A percentile compares a stretch with the other conserved stretches of the same genome.
These are phyloP conservation scores for Parauchenoglanis punctatus DNA, from an alignment of 2,797 vertebrate species.

Conservation along the genomic window DNA sequence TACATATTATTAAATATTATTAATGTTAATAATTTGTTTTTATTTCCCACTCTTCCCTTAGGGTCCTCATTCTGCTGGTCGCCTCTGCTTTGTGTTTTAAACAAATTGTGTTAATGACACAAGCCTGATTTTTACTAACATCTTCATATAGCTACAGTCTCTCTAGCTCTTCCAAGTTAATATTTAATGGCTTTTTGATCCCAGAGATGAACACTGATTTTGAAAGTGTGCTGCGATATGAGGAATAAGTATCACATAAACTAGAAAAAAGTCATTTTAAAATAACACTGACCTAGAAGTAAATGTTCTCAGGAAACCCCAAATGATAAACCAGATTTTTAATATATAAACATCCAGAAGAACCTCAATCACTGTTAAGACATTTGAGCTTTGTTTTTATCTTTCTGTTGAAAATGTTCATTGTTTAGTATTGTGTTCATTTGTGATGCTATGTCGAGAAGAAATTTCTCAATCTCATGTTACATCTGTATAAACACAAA, in stretches of 20 bases:
- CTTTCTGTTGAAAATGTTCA: slow-evolving; percentile 13
- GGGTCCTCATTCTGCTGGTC: slow-evolving; percentile 14
- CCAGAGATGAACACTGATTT: neutral
- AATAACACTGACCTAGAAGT: slow-evolving; percentile 19
- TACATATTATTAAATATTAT: neutral
- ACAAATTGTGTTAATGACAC: neutral
- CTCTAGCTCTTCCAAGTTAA: neutral
- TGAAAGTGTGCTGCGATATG: neutral
- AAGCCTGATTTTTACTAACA: slow-evolving; percentile 1
- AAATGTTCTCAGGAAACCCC: slow-evolving; percentile 43
- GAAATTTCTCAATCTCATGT: slow-evolving; percentile 54
- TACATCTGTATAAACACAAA: slow-evolving; percentile 65
- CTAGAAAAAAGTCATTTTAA: neutral
- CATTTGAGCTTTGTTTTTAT: slow-evolving; percentile 27
- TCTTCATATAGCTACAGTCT: neutral
- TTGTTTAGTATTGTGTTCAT: slow-evolving; percentile 56
- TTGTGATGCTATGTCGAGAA: slow-evolving; percentile 61
- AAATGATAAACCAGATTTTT: slow-evolving; percentile 18
- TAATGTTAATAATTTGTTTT: slow-evolving; percentile 23
- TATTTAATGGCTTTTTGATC: neutral
- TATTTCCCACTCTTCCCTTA: slow-evolving; percentile 27
- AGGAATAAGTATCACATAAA: neutral
- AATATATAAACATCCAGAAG: slow-evolving; percentile 32
- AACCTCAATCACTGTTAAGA: slow-evolving; percentile 17
- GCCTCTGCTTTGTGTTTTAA: slow-evolving; percentile 26